These are phyloP conservation scores for Drosophila multiciliata DNA, from an alignment of 2,888 invertebrate genomes.

Conservation along the genomic window DNA sequence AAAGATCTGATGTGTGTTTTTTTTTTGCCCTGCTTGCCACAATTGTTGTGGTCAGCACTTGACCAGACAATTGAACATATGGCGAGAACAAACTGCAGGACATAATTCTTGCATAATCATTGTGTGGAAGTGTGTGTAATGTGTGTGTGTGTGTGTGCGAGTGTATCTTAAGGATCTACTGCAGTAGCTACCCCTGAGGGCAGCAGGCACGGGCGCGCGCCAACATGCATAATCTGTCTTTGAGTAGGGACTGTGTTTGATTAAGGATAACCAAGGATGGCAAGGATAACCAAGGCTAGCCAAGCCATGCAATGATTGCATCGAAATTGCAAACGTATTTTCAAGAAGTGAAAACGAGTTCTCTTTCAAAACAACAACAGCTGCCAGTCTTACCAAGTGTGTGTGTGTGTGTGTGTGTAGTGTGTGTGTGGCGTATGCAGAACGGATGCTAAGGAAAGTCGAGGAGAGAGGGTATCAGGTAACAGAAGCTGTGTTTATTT, in stretches of 20 bases:
- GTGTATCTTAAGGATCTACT: conserved; percentile 44
- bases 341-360: conserved; percentile 36
- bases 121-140: conserved; percentile 19
- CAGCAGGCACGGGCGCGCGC: conserved; percentile 46
- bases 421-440: conserved; percentile 54
- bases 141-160: conserved; percentile 15
- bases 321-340: conserved; percentile 65
- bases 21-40: conserved; percentile 21
- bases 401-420: conserved; percentile 16
- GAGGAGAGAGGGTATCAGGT: conserved; percentile 50
- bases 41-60: conserved; percentile 64
- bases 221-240: conserved; percentile 70
- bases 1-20: not conserved
- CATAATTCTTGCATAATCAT: conserved; percentile 65
- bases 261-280: conserved; percentile 40
- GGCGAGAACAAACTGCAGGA: conserved; percentile 35
- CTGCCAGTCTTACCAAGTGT: conserved; percentile 20
- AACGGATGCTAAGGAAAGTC: conserved; percentile 34
- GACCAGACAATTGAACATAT: conserved; percentile 57
- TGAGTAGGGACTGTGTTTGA: conserved; percentile 57
- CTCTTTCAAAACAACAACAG: conserved; percentile 40
- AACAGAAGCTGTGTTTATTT: conserved; percentile 58
- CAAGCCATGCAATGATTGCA: conserved; percentile 51
- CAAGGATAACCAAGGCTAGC: conserved; percentile 13
- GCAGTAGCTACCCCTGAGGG: conserved; percentile 26